These are phyloP conservation scores for Colletes latitarsis DNA, from an alignment of 1,140 invertebrate species.

Conservation along the genomic window DNA sequence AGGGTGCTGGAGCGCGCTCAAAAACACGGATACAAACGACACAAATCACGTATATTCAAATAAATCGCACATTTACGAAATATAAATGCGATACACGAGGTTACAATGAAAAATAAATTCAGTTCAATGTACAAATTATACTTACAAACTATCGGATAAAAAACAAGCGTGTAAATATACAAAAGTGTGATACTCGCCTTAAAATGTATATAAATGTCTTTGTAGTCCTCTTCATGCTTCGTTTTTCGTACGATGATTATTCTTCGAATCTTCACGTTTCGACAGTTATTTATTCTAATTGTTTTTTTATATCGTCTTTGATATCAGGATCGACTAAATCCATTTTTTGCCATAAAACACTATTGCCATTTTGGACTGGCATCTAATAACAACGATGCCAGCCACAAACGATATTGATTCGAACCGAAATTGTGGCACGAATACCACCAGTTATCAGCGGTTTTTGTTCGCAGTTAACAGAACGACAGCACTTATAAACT, in stretches of 20 bases:
- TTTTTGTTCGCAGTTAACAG: constrained; percentile 28
- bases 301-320: constrained; percentile 24
- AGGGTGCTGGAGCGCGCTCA: not conserved
- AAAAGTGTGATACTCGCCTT: constrained; percentile 74
- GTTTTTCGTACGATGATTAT: constrained; percentile 36
- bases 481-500: constrained; percentile 55
- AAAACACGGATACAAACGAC: not conserved
- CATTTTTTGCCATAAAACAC: constrained; percentile 40
- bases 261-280: constrained; percentile 43
- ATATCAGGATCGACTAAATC: not conserved
- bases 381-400: constrained; percentile 14
- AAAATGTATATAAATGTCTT: constrained; percentile 17
- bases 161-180: constrained; percentile 25
- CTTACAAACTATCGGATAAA: constrained; percentile 14
- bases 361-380: constrained; percentile 5
- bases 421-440: constrained; percentile 24
- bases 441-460: constrained; percentile 19
- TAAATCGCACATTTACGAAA: not conserved
- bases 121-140: not conserved
- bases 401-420: constrained; percentile 1
- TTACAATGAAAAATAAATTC: not conserved
- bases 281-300: constrained; percentile 36
- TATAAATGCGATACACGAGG: too few relatives aligned
- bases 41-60: constrained; percentile 10
- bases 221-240: constrained; percentile 46